phyloP scores from a whole-genome alignment of 2,113 vertebrate species.

The rabbit (Oryctolagus cuniculus) region DNA sequence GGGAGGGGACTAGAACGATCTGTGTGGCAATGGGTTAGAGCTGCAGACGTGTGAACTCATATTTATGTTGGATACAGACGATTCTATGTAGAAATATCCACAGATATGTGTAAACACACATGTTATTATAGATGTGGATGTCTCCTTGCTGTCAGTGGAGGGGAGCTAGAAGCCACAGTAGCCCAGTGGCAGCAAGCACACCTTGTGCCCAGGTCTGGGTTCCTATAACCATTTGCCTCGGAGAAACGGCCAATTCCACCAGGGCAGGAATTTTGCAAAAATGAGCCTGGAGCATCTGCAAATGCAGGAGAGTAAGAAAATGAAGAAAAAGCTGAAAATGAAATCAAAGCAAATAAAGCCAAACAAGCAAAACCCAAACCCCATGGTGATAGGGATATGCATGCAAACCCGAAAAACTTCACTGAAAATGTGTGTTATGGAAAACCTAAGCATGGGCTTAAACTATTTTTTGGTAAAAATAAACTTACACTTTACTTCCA shows the following conservation, averaged over 20 bases:
- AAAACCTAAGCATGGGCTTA: too few species aligned
- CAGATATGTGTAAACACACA: rapidly evolving
- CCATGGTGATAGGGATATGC: too few species aligned
- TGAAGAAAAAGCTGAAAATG: background rate
- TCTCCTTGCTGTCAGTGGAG: background rate
- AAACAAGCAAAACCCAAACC: background rate
- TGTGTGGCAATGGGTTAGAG: background rate
- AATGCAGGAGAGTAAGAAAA: background rate
- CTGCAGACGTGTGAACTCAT: background rate
- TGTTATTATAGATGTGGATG: background rate
- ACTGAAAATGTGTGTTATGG: too few species aligned
- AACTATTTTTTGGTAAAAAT: too few species aligned
- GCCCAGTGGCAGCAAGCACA: background rate
- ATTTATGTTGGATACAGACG: background rate
- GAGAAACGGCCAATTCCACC: background rate
- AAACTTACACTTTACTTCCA: too few species aligned
- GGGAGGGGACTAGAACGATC: background rate
- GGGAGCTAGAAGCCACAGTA: background rate
- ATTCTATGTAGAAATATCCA: background rate
- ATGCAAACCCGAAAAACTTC: too few species aligned
- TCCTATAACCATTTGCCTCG: background rate
- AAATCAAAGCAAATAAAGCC: background rate
- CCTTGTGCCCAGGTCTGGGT: background rate
- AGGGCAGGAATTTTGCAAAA: background rate
- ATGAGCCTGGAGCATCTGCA: background rate